Conservation (phyloP, 2,797 vertebrate species). For the Phaenicophaeus curvirostris region DNA sequence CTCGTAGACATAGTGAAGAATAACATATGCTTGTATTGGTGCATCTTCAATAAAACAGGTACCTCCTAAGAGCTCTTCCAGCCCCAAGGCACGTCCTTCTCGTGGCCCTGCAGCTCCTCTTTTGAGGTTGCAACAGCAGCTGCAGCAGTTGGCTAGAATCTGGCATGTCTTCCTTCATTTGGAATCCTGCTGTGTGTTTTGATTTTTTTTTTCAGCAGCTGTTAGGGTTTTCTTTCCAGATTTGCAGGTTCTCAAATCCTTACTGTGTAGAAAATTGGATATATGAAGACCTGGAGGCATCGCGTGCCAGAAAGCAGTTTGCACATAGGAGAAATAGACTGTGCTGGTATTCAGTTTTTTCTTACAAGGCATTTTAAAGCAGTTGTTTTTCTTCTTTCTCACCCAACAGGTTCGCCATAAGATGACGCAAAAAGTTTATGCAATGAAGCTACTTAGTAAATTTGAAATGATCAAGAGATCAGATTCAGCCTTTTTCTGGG, state of each 20-base stretch:
- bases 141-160: neutral
- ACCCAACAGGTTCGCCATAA: conserved; percentile 91
- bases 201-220: neutral
- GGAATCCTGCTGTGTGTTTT: neutral
- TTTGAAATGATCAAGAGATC: conserved; percentile 99
- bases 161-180: neutral
- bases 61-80: neutral
- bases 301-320: neutral
- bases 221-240: neutral
- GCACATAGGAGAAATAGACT: neutral
- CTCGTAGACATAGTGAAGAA: neutral
- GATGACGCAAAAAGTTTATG: conserved; percentile 94
- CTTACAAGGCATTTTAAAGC: neutral
- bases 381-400: conserved; percentile 9
- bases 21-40: neutral
- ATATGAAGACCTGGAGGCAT: neutral
- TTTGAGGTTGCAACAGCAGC: neutral
- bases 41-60: neutral
- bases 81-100: neutral
- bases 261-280: neutral
- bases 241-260: neutral
- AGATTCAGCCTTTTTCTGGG: conserved; percentile 99
- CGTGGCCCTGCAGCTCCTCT: neutral
- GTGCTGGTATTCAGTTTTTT: neutral
- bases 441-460: conserved; percentile 98